Evolutionary conservation across 2,113 vertebrate species (phyloP).

Genomic region (Carassius auratus): DNA sequence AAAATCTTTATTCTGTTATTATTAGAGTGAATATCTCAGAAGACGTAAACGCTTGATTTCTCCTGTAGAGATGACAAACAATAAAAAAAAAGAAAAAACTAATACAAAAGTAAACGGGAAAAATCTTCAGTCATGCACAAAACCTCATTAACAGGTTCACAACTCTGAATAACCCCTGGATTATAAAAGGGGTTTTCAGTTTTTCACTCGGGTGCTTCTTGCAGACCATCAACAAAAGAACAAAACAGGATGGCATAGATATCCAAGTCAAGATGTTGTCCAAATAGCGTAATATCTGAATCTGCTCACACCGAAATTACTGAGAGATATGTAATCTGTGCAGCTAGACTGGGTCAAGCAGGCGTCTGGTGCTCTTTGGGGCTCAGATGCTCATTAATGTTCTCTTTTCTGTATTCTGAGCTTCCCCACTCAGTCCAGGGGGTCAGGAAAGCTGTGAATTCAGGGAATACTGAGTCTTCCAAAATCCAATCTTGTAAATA

Average conservation of each 20-base stretch:
- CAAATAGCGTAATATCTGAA: neutral
- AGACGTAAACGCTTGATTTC: neutral
- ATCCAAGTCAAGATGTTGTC: neutral
- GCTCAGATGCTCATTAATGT: slow-evolving; percentile 16
- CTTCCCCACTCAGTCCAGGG: neutral
- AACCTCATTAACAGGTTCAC: neutral
- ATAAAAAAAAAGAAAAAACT: no score
- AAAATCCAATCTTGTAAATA: slow-evolving; percentile 44
- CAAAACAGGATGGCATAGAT: neutral
- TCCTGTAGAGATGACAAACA: neutral
- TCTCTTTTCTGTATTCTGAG: slow-evolving; percentile 9
- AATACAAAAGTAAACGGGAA: neutral
- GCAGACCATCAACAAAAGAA: neutral
- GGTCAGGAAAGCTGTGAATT: slow-evolving; percentile 30
- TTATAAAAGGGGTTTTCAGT: neutral
- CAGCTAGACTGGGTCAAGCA: slow-evolving; percentile 1
- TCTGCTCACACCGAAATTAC: neutral
- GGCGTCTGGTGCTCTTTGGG: neutral
- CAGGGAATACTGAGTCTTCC: slow-evolving; percentile 38
- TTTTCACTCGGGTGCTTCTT: neutral
- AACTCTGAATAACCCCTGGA: neutral
- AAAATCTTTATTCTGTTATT: neutral
- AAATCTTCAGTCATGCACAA: neutral
- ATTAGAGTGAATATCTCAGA: neutral
- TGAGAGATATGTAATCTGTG: slow-evolving; percentile 1